A percentile compares a stretch with the other conserved stretches of the same genome.
Conservation (phyloP, 2,888 invertebrate species). For the Spisula subtruncata region DNA sequence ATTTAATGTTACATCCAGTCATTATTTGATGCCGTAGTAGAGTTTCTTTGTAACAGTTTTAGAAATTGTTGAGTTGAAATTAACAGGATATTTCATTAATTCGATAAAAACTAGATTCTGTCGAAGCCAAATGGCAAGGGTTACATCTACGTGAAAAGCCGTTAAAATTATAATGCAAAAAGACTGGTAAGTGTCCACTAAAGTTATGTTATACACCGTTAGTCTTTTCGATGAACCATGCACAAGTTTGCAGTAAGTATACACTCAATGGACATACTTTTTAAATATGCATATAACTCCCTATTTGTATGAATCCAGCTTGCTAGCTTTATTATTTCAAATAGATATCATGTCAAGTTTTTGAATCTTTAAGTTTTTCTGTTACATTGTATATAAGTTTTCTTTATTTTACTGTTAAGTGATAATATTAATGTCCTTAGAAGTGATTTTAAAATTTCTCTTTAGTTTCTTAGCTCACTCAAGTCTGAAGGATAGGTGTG, state of each 20-base stretch:
- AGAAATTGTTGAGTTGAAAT: constrained; percentile 70
- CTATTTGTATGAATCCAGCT: too few relatives aligned
- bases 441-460: too few relatives aligned
- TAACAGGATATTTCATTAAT: constrained; percentile 86
- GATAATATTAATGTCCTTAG: too few relatives aligned
- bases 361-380: too few relatives aligned
- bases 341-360: too few relatives aligned
- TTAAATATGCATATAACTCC: too few relatives aligned
- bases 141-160: constrained; percentile 75
- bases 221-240: not conserved
- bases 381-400: too few relatives aligned
- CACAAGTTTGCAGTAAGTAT: constrained; percentile 16
- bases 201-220: constrained; percentile 53
- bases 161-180: constrained; percentile 71
- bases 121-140: constrained; percentile 82
- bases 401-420: too few relatives aligned
- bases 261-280: not conserved
- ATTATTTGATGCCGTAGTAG: not conserved
- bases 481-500: too few relatives aligned
- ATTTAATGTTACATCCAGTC: not conserved
- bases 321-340: too few relatives aligned
- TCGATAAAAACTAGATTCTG: constrained; percentile 84
- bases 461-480: too few relatives aligned
- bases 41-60: not conserved
- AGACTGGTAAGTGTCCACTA: constrained; percentile 82